Evolutionary conservation across 2,797 vertebrate species (phyloP), one percentile per base, ranked within the genome.

Genomic region (Gambusia yucatana): DNA sequence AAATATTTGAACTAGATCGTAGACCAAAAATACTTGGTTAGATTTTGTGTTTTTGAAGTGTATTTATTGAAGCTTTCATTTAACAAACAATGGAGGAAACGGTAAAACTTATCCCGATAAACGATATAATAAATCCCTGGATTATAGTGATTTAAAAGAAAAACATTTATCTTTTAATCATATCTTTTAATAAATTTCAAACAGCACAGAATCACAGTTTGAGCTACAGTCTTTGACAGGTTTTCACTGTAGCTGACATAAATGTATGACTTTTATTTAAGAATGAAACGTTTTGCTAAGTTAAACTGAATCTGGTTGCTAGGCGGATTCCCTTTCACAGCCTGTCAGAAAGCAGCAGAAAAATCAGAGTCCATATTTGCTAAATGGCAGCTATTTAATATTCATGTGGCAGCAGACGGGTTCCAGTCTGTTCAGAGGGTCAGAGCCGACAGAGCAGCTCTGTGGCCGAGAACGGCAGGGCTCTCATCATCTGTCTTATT

Each of bases 351-450:
- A 63, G 59, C 30, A 63, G 30, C 59, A 36, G 30, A 33, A 33
- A 20, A 39, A 67, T 41, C 33, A 2, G 61, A 63, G 36, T 22
- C 63, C 63, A 67, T 67, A 67, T 41, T 67, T 39, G 63, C 36
- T 39, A 67, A 67, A 67, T 65, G 46, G 67, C 39, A 46, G 14
- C 36, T 69, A 17, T 57, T 30, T n/a, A n/a, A 55, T n/a, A 36
- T 75, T 61, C 17, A n/a, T 72, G 33, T 63, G 36, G 1, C 6
- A 73, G 77, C 46, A 3, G 9, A 28, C 36, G 20, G 20, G 17
- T 41, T 41, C 30, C 63, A 67, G 63, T 67, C 63, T 67, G 63
- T 41, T 10, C 63, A 67, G 63, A 65, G 61, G 61, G 61, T 65
- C 61, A 22, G 33, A 22, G 8, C 16, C 3, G 33, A 36, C 59